Evolutionary conservation across 23 tunicate species (phyloP).

Genomic region (Ascidia mentula): DNA sequence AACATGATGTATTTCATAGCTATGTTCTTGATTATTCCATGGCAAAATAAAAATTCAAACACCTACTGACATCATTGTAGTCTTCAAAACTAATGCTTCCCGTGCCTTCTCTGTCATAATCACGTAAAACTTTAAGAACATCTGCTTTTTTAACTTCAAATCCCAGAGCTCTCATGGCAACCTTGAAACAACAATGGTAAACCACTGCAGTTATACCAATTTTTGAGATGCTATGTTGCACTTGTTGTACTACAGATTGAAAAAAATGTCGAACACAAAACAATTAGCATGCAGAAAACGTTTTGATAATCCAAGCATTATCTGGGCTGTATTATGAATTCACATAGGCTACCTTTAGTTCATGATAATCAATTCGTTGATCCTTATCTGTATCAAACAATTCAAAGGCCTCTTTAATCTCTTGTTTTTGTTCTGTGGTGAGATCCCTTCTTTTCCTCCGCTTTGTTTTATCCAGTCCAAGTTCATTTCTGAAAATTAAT

Average conservation of each 20-base stretch:
- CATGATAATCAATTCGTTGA: constrained; percentile 85
- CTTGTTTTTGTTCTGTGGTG: constrained; percentile 91
- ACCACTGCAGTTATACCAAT: neutral
- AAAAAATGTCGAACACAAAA: neutral
- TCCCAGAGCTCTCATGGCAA: constrained; percentile 92
- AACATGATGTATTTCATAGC: too few species aligned
- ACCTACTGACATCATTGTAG: constrained; percentile 89
- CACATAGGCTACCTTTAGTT: constrained; percentile 73
- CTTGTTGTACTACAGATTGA: neutral
- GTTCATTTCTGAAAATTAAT: constrained; percentile 60
- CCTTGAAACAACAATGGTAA: constrained; percentile 31
- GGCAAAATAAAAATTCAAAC: too few species aligned
- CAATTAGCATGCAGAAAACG: too few species aligned
- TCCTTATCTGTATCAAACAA: constrained; percentile 97
- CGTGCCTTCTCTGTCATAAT: constrained; percentile 85
- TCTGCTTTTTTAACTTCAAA: constrained; percentile 98
- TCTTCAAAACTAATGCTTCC: constrained; percentile 89
- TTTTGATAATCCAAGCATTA: too few species aligned
- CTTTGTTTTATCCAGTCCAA: constrained; percentile 79
- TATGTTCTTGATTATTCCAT: too few species aligned
- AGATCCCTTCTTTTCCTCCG: constrained; percentile 80
- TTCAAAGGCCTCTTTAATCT: constrained; percentile 99
- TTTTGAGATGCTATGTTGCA: neutral
- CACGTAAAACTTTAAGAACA: constrained; percentile 75
- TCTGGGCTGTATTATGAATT: neutral